Evolutionary conservation across 37 sponge, comb jelly and placozoan genomes (phyloP).

Genomic region (Eunapius fragilis): DNA sequence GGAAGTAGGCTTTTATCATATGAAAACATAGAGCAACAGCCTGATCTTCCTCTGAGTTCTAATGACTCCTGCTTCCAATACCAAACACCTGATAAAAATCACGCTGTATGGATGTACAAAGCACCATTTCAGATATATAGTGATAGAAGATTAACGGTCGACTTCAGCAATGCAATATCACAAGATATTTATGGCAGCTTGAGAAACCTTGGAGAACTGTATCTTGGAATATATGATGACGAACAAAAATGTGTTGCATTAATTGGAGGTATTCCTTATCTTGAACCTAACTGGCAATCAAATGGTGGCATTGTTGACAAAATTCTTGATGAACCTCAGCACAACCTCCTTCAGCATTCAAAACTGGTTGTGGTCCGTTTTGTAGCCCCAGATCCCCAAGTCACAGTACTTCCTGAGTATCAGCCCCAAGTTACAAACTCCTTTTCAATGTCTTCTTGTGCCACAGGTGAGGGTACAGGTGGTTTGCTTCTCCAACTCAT

Average conservation of each 20-base stretch:
- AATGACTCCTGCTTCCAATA: neutral
- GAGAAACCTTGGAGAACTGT: slow-evolving; percentile 16
- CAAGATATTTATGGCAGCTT: neutral
- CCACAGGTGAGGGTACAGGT: neutral
- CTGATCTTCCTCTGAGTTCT: neutral
- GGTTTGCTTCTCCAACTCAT: neutral
- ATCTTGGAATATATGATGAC: neutral
- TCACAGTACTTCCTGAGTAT: neutral
- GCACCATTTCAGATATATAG: slow-evolving; percentile 45
- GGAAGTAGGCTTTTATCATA: slow-evolving; percentile 18
- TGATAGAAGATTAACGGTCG: neutral
- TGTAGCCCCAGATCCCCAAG: neutral
- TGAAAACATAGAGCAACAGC: neutral
- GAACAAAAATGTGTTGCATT: neutral
- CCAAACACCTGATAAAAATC: too few relatives aligned
- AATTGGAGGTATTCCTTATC: slow-evolving; percentile 19
- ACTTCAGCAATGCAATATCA: slow-evolving; percentile 47
- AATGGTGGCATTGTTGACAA: slow-evolving; percentile 16
- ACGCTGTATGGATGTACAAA: slow-evolving; percentile 25
- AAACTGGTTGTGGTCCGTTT: slow-evolving; percentile 8
- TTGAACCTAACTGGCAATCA: neutral
- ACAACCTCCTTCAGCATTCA: neutral
- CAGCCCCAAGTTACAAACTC: neutral
- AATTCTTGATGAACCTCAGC: neutral
- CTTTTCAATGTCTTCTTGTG: neutral